These are phyloP conservation scores for Myxocyprinus asiaticus DNA, from an alignment of 2,113 vertebrate species.

Conservation along the genomic window DNA sequence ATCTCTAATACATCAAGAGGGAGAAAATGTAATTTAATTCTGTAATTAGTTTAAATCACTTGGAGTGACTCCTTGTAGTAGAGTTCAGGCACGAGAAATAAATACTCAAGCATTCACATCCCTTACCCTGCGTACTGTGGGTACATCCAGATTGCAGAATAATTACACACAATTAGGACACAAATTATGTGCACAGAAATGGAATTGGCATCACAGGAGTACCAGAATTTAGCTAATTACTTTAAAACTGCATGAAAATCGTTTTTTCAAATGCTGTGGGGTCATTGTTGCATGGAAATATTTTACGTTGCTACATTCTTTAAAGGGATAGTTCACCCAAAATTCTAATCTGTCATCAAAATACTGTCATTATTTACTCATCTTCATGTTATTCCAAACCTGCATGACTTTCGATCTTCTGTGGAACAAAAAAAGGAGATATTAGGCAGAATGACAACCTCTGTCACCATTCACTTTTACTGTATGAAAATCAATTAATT, in stretches of 20 bases:
- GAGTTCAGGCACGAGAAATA: conserved; percentile 43
- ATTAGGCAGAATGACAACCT: no score
- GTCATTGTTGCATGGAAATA: background rate
- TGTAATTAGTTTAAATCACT: conserved; percentile 60
- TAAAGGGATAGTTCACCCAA: no score
- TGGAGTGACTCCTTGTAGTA: conserved; percentile 46
- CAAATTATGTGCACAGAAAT: conserved; percentile 38
- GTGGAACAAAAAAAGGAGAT: no score
- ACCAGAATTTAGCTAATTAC: conserved; percentile 2
- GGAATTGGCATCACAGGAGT: conserved; percentile 14
- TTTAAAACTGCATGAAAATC: background rate
- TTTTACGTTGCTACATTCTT: no score
- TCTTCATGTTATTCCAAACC: no score
- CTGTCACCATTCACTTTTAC: no score
- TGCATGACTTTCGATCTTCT: no score
- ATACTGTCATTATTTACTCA: no score
- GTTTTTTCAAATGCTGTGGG: background rate
- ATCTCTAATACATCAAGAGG: conserved; percentile 54
- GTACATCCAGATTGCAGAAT: conserved; percentile 38
- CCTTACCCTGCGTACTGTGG: conserved; percentile 8
- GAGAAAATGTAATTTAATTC: conserved; percentile 59
- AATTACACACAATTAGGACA: conserved; percentile 48
- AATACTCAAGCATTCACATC: conserved; percentile 23
- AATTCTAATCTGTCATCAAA: no score
- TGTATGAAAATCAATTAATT: no score